Conservation (phyloP, 2,888 invertebrate species). For the Tetrapedia diversipes region DNA sequence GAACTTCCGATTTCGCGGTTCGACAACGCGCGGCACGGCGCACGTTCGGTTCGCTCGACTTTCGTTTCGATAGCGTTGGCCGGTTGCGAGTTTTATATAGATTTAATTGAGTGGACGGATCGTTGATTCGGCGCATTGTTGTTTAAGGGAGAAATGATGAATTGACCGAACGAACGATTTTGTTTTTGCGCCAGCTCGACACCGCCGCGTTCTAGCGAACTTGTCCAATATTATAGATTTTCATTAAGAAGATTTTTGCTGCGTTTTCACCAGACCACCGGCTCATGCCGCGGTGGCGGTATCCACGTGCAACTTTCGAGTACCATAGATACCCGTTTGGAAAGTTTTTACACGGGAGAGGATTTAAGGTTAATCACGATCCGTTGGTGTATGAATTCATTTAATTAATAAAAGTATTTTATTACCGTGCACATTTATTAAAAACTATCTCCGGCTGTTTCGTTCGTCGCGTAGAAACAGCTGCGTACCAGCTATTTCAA, state of each 20-base stretch:
- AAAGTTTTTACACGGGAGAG: constrained; percentile 1
- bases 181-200: constrained; percentile 8
- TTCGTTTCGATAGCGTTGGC: neutral
- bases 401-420: neutral
- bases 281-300: too few relatives aligned
- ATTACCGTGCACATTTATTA: neutral
- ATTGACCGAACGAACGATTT: constrained; percentile 35
- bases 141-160: constrained; percentile 16
- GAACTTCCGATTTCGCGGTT: too few relatives aligned
- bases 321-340: neutral
- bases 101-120: constrained; percentile 25
- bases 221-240: constrained; percentile 43
- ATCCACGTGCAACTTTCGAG: constrained; percentile 8
- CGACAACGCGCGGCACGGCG: too few relatives aligned
- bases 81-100: neutral
- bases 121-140: constrained; percentile 9
- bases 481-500: too few relatives aligned
- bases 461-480: too few relatives aligned
- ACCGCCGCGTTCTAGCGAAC: neutral
- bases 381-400: neutral
- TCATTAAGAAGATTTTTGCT: constrained; percentile 34
- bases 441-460: too few relatives aligned
- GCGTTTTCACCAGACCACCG: neutral
- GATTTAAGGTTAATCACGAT: constrained; percentile 4
- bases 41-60: neutral